phyloP scores from a whole-genome alignment of 1,140 invertebrate species.

The Ylistrum balloti region DNA sequence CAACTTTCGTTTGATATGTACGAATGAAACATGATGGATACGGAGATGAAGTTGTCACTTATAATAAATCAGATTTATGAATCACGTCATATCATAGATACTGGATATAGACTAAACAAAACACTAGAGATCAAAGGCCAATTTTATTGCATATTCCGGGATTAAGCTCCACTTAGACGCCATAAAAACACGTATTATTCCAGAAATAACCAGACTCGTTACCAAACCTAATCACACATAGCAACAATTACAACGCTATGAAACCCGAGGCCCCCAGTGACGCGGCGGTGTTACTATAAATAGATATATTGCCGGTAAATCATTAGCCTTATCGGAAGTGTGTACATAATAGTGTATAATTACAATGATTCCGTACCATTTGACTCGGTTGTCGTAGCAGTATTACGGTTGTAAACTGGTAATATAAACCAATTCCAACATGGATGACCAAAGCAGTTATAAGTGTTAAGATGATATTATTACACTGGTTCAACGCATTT shows the following conservation, averaged over 20 bases:
- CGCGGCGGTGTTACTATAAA: neutral
- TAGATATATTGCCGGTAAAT: neutral
- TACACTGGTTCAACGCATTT: neutral
- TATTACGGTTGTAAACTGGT: neutral
- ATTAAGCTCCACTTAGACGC: neutral
- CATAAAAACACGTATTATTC: neutral
- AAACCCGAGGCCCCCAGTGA: neutral
- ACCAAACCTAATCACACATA: neutral
- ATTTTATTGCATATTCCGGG: neutral
- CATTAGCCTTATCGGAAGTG: neutral
- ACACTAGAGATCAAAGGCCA: neutral
- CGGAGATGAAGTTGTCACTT: too few relatives aligned
- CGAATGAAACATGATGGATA: too few relatives aligned
- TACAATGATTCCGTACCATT: neutral
- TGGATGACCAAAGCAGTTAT: neutral
- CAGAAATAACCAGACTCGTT: neutral
- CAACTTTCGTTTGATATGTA: too few relatives aligned
- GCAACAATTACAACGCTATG: neutral
- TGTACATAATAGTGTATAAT: neutral
- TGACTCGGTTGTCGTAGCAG: neutral
- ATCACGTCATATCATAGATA: too few relatives aligned
- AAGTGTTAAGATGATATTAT: neutral
- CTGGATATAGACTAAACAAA: neutral
- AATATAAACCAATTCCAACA: neutral
- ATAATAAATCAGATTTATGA: too few relatives aligned